Base-by-base conservation (phyloP, 92 coral and sea anemone genomes). In the Bergia puertoricense region DNA sequence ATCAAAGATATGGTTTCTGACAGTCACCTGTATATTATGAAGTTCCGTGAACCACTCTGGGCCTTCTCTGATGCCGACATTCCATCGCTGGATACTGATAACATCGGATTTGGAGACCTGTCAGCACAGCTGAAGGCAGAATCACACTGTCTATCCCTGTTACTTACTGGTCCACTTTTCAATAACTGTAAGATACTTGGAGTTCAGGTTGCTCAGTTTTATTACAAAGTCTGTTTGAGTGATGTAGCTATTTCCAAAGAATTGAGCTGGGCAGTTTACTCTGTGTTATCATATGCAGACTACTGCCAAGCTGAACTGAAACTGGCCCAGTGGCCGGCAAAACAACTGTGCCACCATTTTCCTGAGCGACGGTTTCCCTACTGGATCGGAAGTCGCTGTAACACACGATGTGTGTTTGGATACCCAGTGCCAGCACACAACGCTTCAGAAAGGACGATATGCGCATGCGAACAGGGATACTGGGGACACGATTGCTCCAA, bases 281-380 rank as follows among this genome's bases (percentile, higher is more conserved):
- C 99, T 38, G 97, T 96, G 68, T 85, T 93, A 14, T 87, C 96
- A 8, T 95, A 81, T 85, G 94, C 97, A 14, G 98, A 96, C 82
- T 93, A 88, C 71, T 96, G 98, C 75, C 94, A 95, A 81, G 86
- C 84, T 74, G 89, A 90, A 7, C 91, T 96, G 1, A 78, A 89
- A 62, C 88, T 96, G 43, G 78, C 72, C 13, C 89, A 85, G 42
- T 96, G 98, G 99, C 99, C 99, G 14, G 99, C 96, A 48, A 94
- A 92, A 42, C 95, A 95, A 76, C 82, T 96, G 68, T 96, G 99
- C 85, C 86, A 91, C 82, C 93, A 82, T 77, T 96, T 96, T 79
- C 89, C 89, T 14, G 81, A 54, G 22, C 90, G 77, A 86, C 81
- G 94, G 46, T 96, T 93, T 80, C 99, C 98, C 4, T 85, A 90